These are phyloP conservation scores for Ormyrus rosae DNA, from an alignment of 2,888 invertebrate species.

Conservation along the genomic window DNA sequence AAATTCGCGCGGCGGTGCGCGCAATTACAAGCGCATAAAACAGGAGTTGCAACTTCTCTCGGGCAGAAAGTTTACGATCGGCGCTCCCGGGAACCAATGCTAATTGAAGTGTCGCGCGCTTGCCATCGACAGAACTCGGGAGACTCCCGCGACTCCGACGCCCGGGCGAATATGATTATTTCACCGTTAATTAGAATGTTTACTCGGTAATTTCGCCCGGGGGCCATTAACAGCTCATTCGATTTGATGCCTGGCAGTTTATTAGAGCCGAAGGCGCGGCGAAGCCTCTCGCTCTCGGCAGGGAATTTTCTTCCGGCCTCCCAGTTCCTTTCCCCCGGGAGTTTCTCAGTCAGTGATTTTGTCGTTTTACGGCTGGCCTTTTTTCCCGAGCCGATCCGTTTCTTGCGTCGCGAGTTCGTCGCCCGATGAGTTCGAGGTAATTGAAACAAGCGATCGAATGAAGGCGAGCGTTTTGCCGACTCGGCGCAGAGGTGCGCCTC, in stretches of 20 bases:
- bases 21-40: no score
- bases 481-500: not conserved
- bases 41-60: not conserved
- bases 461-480: not conserved
- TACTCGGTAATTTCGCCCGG: slow-evolving; percentile 47
- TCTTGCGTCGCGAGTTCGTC: not conserved
- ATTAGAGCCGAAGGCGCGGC: slow-evolving; percentile 43
- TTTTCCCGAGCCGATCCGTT: not conserved
- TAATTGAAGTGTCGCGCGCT: slow-evolving; percentile 1
- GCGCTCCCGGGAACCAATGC: not conserved
- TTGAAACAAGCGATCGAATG: slow-evolving; percentile 48
- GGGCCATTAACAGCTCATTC: slow-evolving; percentile 49
- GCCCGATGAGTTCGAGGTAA: slow-evolving; percentile 27
- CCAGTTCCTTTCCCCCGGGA: not conserved
- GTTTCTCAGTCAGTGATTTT: slow-evolving; percentile 40
- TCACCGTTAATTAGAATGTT: slow-evolving; percentile 53
- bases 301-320: slow-evolving; percentile 35
- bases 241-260: slow-evolving; percentile 44
- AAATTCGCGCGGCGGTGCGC: no score
- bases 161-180: slow-evolving; percentile 50
- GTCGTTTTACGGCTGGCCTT: slow-evolving; percentile 10
- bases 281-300: slow-evolving; percentile 18
- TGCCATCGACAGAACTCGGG: not conserved
- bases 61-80: no score
- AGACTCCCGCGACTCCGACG: not conserved